Evolutionary conservation across 1,140 invertebrate species (phyloP), one percentile per base, ranked within the genome.

Genomic region (Ostrea denselamellosa): DNA sequence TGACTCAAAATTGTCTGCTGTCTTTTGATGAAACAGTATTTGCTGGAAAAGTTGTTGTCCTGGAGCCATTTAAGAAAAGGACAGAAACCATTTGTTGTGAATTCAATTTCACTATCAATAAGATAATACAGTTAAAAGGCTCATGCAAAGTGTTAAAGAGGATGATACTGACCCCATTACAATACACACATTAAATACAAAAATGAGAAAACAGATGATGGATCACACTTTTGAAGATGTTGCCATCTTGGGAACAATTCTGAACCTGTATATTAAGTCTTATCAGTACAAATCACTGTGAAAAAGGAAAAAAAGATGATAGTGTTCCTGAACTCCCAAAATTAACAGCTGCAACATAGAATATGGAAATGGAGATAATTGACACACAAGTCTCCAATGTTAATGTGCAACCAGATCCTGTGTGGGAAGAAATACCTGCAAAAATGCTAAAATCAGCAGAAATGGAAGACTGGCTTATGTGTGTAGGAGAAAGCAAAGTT

Each of bases 61-160:
- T 89, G 10, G 2, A 51, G n/a, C 86, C 86, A 5, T 89, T 87
- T 51, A 81, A 85, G 51, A 87, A 82, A 77, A 68, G 56, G 5
- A 89, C 88, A 51, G 56, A 77, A 17, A 52, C 58, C 0, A 4
- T 89, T 19, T 87, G 62, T 65, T n/a, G 65, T 22, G 86, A 89
- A 52, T 56, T 17, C n/a, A 65, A 28, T 2, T 86, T 86, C 12
- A 89, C 89, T 14, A 87, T 87, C 2, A 53, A 85, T 25, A 85
- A 89, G 77, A 83, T 89, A 8, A 12, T 89, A 3, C 86, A 8
- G 82, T 89, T 22, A 17, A 65, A 22, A 89, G 87, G 53, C 77
- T 85, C 2, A 62, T 54, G 14, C 34, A 83, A 34, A 86, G 56
- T 68, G 14, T 86, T 8, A 68, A 82, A 17, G 25, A 62, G 3